Conservation (phyloP, 2,797 vertebrate species). For the Anableps anableps region DNA sequence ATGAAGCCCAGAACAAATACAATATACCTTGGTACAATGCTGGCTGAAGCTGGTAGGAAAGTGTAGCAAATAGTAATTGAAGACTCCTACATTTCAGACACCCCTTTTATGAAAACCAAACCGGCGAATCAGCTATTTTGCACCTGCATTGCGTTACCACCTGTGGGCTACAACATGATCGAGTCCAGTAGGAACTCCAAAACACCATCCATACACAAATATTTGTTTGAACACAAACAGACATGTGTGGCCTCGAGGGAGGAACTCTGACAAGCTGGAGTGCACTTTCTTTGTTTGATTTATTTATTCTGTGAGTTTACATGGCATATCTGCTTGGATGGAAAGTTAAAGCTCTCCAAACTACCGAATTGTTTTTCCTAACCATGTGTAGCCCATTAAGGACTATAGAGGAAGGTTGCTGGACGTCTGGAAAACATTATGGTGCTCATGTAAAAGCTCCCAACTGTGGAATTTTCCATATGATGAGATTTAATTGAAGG, state of each 20-base stretch:
- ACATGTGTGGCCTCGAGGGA: slow-evolving; percentile 2
- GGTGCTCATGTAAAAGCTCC: slow-evolving; percentile 11
- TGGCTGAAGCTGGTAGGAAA: not conserved
- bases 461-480: slow-evolving; percentile 58
- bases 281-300: slow-evolving; percentile 33
- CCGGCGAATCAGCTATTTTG: slow-evolving; percentile 11
- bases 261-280: not conserved
- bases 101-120: slow-evolving; percentile 36
- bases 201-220: slow-evolving; percentile 27
- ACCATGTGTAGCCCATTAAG: slow-evolving; percentile 47
- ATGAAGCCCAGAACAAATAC: not conserved
- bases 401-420: slow-evolving; percentile 25
- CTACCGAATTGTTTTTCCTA: slow-evolving; percentile 10
- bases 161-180: slow-evolving; percentile 45
- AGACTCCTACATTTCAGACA: not conserved
- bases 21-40: not conserved
- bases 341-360: slow-evolving; percentile 30
- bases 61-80: not conserved
- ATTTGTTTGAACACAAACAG: slow-evolving; percentile 61
- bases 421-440: slow-evolving; percentile 46
- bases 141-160: slow-evolving; percentile 42
- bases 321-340: slow-evolving; percentile 27
- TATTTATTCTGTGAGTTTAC: slow-evolving; percentile 10
- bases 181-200: slow-evolving; percentile 37
- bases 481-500: slow-evolving; percentile 43